phyloP scores from a whole-genome alignment of 1,140 invertebrate species.

The Drosophila lini region DNA sequence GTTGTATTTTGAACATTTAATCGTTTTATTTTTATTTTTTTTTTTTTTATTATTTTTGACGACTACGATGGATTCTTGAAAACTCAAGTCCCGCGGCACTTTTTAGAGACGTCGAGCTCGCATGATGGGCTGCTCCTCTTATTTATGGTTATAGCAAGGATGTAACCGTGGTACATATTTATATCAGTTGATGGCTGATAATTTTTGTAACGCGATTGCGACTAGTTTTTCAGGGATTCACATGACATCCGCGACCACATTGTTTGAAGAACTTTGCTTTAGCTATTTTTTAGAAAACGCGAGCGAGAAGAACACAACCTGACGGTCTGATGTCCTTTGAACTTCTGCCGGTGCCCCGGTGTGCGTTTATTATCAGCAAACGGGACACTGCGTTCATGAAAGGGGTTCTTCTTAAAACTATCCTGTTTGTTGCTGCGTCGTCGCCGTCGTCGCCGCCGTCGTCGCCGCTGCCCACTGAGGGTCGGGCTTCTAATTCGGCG shows the following conservation, averaged over 20 bases:
- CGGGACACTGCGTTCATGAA: constrained; percentile 61
- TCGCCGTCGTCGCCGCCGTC: constrained; percentile 26
- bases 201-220: neutral
- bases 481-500: constrained; percentile 47
- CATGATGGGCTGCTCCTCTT: neutral
- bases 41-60: neutral
- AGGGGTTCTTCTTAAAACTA: constrained; percentile 69
- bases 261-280: neutral
- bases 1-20: constrained; percentile 5
- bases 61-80: neutral
- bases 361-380: constrained; percentile 75
- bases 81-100: neutral
- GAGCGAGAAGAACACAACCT: constrained; percentile 61
- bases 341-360: constrained; percentile 71
- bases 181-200: neutral
- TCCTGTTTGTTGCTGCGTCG: constrained; percentile 38
- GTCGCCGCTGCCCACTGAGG: constrained; percentile 29
- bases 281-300: constrained; percentile 28
- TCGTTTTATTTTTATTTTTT: neutral
- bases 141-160: neutral
- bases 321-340: constrained; percentile 77
- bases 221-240: neutral
- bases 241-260: constrained; percentile 15
- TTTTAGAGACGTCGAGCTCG: neutral
- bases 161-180: neutral